Percentiles rank a stretch among this genome's conserved stretches.
Conservation (phyloP, 1,140 invertebrate genomes). For the Semibalanus balanoides region DNA sequence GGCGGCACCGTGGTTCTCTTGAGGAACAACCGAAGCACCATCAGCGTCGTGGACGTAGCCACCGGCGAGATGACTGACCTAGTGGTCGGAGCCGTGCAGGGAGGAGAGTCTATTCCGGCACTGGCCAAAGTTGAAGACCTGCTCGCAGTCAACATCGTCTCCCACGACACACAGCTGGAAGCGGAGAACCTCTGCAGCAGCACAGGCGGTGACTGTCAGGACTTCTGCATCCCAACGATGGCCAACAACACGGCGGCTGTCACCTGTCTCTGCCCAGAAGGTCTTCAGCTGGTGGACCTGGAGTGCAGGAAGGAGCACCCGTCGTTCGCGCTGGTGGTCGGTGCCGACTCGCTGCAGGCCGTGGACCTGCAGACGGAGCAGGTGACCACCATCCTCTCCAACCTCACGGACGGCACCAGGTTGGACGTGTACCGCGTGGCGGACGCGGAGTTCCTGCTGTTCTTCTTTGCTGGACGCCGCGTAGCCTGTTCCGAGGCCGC, state of each 20-base stretch:
- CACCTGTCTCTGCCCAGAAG: background rate
- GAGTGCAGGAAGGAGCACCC: background rate
- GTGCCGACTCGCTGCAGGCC: background rate
- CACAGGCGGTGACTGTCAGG: background rate
- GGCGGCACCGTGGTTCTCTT: too few relatives aligned
- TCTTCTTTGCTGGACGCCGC: background rate
- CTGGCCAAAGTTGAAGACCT: too few relatives aligned
- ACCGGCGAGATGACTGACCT: too few relatives aligned
- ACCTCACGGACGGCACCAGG: background rate
- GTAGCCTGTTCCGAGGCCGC: background rate
- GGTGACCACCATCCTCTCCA: background rate
- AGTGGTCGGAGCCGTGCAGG: too few relatives aligned
- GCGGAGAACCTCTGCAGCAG: background rate
- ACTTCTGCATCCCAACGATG: background rate
- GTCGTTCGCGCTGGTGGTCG: background rate
- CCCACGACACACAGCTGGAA: too few relatives aligned
- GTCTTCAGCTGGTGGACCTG: background rate
- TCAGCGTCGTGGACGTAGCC: too few relatives aligned
- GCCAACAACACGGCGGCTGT: background rate
- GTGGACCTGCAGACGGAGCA: background rate
- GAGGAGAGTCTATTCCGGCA: too few relatives aligned
- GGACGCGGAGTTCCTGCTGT: background rate
- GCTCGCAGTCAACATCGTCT: too few relatives aligned
- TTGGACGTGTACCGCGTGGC: background rate
- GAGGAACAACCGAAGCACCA: too few relatives aligned